Evolutionary conservation across 2,797 vertebrate genomes (phyloP), one percentile per base, ranked within the genome.

Genomic region (Chelon labrosus): DNA sequence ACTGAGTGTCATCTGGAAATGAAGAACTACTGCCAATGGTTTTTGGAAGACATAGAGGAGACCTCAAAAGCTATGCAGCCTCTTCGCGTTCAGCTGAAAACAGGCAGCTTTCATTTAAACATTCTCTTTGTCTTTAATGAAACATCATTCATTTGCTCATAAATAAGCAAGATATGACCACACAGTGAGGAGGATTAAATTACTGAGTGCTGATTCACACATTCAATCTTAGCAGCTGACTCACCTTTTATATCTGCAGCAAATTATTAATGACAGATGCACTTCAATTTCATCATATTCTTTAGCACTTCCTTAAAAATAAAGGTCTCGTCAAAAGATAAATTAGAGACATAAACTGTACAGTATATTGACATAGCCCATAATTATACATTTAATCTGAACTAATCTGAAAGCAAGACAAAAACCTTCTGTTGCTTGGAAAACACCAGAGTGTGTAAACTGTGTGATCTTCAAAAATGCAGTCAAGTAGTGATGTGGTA

Each of bases 11-110:
- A 60, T 74, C 75, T 72, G 73, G 20, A 81, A 75, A 65, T 63
- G 13, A 60, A 80, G 51, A 44, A 63, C 55, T 60, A 25, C 35
- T 70, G 69, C 65, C 71, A 83, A 61, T 55, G 42, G 6, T 44
- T 61, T 59, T 78, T 70, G 77, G 74, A 86, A 20, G 4, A 37
- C 50, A 11, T 25, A 41, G 54, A 49, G 41, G 19, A 5, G 14
- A 79, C 72, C 39, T 73, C 69, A 25, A 76, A 78, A 67, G 39
- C 56, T 22, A 47, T 9, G 37, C 47, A 52, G 56, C 38, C 46
- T 61, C 63, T 79, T 83, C 75, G 31, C 53, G 8, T 65, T 66
- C 54, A 31, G 22, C 16, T n/a, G 14, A 39, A 80, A 75, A 73
- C 19, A 31, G 44, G 14, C 59, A 39, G 52, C 44, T 20, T 37